Conservation (phyloP, 2,113 vertebrate species). For the Leucoraja erinaceus region DNA sequence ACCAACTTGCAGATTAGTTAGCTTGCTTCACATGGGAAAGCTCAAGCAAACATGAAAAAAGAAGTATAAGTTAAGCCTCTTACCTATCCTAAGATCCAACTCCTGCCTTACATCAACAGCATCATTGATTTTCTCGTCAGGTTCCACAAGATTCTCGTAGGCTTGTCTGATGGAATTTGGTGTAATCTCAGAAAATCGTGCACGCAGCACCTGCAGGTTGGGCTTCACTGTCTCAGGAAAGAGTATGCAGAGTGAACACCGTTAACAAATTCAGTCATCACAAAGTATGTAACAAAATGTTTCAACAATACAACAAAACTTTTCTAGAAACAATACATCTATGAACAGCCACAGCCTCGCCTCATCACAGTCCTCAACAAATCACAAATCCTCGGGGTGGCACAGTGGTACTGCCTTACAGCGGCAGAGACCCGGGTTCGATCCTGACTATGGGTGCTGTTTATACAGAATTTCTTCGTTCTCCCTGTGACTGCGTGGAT, state of each 20-base stretch:
- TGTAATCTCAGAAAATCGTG: constrained; percentile 93
- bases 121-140: constrained; percentile 70
- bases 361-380: neutral
- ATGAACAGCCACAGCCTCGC: neutral
- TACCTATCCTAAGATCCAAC: constrained; percentile 89
- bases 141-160: constrained; percentile 76
- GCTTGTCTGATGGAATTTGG: constrained; percentile 71
- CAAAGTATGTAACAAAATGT: neutral
- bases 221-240: constrained; percentile 66
- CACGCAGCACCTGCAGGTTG: constrained; percentile 75
- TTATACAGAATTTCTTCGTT: too few relatives aligned
- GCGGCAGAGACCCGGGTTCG: too few relatives aligned
- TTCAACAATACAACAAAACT: neutral
- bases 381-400: neutral
- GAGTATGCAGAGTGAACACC: neutral
- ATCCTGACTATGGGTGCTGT: too few relatives aligned
- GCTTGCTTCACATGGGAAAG: neutral
- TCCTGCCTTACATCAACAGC: constrained; percentile 90
- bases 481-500: too few relatives aligned
- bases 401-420: too few relatives aligned
- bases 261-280: neutral
- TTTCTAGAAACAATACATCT: neutral
- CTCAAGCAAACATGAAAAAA: neutral
- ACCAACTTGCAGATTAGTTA: neutral
- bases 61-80: neutral